Evolutionary conservation across 2,888 invertebrate genomes (phyloP).

Genomic region (Synergus gifuensis): DNA sequence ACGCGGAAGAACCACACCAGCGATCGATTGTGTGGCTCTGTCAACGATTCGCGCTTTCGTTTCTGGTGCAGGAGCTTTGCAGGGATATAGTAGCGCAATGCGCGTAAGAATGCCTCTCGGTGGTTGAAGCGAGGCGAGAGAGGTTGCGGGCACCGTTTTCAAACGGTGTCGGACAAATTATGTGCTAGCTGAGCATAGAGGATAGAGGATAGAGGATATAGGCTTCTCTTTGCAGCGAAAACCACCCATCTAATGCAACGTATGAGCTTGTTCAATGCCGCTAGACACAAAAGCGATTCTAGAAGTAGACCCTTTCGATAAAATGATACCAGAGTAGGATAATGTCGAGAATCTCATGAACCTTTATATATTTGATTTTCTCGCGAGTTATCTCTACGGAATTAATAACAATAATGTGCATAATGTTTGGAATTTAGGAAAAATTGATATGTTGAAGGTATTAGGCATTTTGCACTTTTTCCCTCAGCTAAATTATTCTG

Average conservation of each 20-base stretch:
- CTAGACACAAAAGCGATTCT: conserved; percentile 39
- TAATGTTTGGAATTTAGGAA: no score
- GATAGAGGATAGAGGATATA: background rate
- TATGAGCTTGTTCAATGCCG: background rate
- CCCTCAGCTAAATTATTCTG: background rate
- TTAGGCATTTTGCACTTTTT: background rate
- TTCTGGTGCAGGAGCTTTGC: conserved; percentile 60
- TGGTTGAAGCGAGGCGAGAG: conserved; percentile 45
- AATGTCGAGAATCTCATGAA: background rate
- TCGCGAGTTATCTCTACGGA: background rate
- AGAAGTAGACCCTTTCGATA: conserved; percentile 22
- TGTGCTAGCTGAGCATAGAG: conserved; percentile 40
- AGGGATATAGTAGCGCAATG: conserved; percentile 57
- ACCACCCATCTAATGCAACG: conserved; percentile 32
- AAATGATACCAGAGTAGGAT: conserved; percentile 25
- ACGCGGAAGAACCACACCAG: conserved; percentile 66
- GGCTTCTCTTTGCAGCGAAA: conserved; percentile 9
- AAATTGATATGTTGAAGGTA: no score
- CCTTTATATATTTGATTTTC: background rate
- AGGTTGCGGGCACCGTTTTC: conserved; percentile 57
- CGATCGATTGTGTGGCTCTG: conserved; percentile 66
- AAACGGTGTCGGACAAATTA: conserved; percentile 59
- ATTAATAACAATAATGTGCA: background rate
- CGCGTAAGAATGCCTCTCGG: conserved; percentile 45
- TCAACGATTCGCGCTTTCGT: conserved; percentile 61